These are phyloP conservation scores for Dendrocopos noguchii DNA, from an alignment of 2,113 vertebrate species.

Conservation along the genomic window DNA sequence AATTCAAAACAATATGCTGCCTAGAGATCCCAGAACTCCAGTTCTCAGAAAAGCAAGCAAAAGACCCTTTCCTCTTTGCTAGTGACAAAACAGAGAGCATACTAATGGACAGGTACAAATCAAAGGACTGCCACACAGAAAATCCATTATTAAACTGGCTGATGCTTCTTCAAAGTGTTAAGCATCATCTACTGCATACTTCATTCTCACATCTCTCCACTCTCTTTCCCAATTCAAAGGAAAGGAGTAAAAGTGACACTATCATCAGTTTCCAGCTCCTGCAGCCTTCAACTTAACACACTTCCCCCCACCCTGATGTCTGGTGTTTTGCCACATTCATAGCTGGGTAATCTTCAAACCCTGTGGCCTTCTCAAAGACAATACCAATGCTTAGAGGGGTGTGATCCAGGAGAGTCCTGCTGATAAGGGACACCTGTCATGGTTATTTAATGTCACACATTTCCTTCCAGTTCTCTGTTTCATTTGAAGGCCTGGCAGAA, in stretches of 20 bases:
- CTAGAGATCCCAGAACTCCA: not conserved
- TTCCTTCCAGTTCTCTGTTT: not conserved
- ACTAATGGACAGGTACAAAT: not conserved
- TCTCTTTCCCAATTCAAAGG: not conserved
- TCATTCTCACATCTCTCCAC: not conserved
- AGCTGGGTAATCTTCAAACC: not conserved
- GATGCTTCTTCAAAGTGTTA: not conserved
- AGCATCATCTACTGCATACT: not conserved
- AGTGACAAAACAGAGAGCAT: not conserved
- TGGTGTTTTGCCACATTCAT: not conserved
- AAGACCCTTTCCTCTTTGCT: not conserved
- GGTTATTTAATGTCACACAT: not conserved
- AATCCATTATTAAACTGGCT: slow-evolving; percentile 12
- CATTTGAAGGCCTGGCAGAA: not conserved
- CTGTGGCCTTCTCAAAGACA: not conserved
- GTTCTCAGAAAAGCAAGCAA: slow-evolving; percentile 3
- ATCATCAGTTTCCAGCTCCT: not conserved
- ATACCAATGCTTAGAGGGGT: not conserved
- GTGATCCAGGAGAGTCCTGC: not conserved
- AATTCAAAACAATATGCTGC: not conserved
- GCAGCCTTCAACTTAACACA: not conserved
- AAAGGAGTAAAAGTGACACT: not conserved
- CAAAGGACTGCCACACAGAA: not conserved
- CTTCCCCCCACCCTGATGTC: no score
- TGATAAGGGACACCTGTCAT: not conserved